Evolutionary conservation across 2,113 vertebrate species (phyloP).

Genomic region (Montifringilla adamsi): DNA sequence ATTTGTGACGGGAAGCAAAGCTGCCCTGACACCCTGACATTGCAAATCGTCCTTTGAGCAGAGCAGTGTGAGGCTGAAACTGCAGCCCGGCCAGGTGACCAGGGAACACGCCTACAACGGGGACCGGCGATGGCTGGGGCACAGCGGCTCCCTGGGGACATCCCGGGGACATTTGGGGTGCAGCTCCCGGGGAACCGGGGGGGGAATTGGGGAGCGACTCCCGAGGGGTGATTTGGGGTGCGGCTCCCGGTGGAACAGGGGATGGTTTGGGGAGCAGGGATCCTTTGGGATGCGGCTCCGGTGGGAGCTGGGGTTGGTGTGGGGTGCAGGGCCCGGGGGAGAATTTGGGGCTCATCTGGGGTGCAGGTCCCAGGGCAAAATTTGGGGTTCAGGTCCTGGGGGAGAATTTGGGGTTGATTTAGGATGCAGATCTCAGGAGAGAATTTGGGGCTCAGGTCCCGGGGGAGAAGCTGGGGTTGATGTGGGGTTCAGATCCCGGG

Average conservation of each 20-base stretch:
- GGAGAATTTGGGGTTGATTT: neutral
- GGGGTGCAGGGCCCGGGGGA: neutral
- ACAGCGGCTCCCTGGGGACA: neutral
- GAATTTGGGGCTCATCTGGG: neutral
- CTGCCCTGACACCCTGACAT: neutral
- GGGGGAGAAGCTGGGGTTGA: too few relatives aligned
- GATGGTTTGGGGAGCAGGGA: too few relatives aligned
- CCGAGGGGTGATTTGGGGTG: neutral
- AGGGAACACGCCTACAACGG: neutral
- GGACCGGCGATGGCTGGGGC: fast-evolving
- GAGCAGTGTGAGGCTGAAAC: neutral
- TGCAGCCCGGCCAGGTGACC: neutral
- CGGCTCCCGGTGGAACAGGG: neutral
- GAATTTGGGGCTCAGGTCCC: too few relatives aligned
- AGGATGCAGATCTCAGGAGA: too few relatives aligned
- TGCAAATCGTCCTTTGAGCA: neutral
- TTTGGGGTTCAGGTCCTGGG: too few relatives aligned
- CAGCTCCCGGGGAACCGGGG: too few relatives aligned
- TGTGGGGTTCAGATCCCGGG: too few relatives aligned
- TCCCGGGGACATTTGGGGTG: fast-evolving
- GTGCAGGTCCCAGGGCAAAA: too few relatives aligned
- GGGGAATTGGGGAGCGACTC: too few relatives aligned
- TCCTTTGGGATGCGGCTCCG: neutral
- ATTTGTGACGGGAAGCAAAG: neutral
- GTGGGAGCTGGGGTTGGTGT: too few relatives aligned